Evolutionary conservation across 2,888 invertebrate genomes (phyloP).

Genomic region (Euplexia lucipara): DNA sequence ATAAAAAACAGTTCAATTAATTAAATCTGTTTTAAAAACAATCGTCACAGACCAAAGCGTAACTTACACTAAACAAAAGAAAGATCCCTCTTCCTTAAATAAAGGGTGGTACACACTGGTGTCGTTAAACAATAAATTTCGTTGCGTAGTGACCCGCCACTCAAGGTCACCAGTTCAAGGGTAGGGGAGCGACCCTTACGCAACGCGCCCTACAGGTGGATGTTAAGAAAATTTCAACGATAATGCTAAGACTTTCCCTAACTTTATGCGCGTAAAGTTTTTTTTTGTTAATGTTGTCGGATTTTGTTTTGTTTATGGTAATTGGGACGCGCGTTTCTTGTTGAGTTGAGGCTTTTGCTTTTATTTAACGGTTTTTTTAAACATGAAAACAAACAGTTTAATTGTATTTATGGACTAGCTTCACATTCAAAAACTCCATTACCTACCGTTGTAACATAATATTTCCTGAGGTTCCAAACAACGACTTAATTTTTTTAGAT

Average conservation of each 20-base stretch:
- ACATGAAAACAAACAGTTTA: background rate
- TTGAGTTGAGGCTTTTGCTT: background rate
- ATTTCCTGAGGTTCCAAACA: slow-evolving; percentile 17
- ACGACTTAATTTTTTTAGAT: slow-evolving; percentile 17
- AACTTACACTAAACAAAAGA: slow-evolving; percentile 14
- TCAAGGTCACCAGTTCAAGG: slow-evolving; percentile 81
- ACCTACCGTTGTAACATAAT: slow-evolving; percentile 21
- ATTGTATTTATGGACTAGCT: background rate
- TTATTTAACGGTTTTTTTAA: background rate
- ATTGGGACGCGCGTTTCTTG: background rate
- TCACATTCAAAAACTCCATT: background rate
- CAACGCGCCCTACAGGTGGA: slow-evolving; percentile 75
- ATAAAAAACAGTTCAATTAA: background rate
- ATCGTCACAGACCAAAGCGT: slow-evolving; percentile 12
- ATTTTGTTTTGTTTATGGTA: slow-evolving; percentile 11
- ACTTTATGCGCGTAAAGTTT: slow-evolving; percentile 26
- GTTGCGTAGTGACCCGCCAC: slow-evolving; percentile 79
- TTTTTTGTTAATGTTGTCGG: slow-evolving; percentile 1
- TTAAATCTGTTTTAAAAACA: slow-evolving; percentile 11
- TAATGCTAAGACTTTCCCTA: slow-evolving; percentile 40
- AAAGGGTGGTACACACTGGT: slow-evolving; percentile 68
- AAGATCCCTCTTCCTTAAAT: slow-evolving; percentile 49
- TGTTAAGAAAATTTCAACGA: slow-evolving; percentile 54
- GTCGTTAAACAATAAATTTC: slow-evolving; percentile 69
- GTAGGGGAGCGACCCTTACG: slow-evolving; percentile 75